Evolutionary conservation across 2,888 invertebrate species (phyloP), one percentile per base, ranked within the genome.

Genomic region (Melinopterus prodromus): DNA sequence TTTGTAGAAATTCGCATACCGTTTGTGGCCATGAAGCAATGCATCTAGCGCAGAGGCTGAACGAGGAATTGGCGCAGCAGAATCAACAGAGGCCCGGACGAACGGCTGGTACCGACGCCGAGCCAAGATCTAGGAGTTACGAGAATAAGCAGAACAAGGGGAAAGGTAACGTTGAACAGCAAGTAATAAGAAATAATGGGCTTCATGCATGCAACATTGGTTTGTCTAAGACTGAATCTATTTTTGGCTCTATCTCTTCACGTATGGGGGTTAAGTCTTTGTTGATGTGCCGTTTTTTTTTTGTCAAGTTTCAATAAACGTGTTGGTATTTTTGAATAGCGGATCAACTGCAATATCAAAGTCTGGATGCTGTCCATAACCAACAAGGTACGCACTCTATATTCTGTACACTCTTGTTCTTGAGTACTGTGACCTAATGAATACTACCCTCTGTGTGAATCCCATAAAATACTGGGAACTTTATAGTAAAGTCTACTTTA

Each of bases 11-110:
- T 82, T 92, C 94, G 86, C 94, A 94, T 89, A 96, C 95, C 12
- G 95, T 95, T 77, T 93, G 94, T 84, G 96, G 95, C 0, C 95
- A 95, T 87, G 96, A 96, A 89, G 95, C 95, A 26, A 93, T 94
- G 84, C 91, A 95, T 83, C 88, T 96, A 81, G 95, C 95, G 2
- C 95, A 94, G 86, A 90, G 94, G 0, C 90, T 94, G 78, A 94
- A 90, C 84, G 93, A 93, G 81, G 94, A 94, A 88, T 89, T 94
- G 80, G 91, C 87, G 83, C 90, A 88, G 80, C 89, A 89, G 82
- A 86, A 86, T 5, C 85, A 85, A 76, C 83, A 85, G 16, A 83
- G 85, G 38, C 85, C 86, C 4, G 85, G 89, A 74, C 85, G 91
- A 16, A 88, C 91, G 0, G 86, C 89, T 2, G 92, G 91, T 86